Evolutionary conservation across 2,888 invertebrate species (phyloP).

Genomic region (Diadegma fenestrale): DNA sequence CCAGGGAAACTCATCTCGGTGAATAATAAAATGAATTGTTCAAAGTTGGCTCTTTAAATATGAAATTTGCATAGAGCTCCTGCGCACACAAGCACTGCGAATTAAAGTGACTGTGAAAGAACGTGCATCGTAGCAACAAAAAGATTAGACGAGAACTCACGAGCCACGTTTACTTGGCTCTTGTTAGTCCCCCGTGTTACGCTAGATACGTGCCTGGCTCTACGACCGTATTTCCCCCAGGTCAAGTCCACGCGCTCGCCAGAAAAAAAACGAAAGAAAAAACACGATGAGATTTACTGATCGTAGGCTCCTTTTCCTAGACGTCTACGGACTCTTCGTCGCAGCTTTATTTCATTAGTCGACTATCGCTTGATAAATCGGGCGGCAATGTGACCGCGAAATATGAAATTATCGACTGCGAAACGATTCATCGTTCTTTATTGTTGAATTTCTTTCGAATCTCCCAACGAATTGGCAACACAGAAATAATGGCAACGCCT

Average conservation of each 20-base stretch:
- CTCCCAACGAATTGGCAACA: too few relatives aligned
- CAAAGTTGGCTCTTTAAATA: neutral
- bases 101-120: neutral
- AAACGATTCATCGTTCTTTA: neutral
- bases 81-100: neutral
- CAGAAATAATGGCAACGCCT: too few relatives aligned
- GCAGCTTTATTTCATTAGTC: constrained; percentile 59
- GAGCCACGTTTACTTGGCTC: constrained; percentile 24
- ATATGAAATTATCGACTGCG: neutral
- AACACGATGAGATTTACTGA: constrained; percentile 28
- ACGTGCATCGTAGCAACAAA: neutral
- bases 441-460: too few relatives aligned
- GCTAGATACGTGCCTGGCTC: constrained; percentile 49
- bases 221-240: constrained; percentile 39
- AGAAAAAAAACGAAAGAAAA: neutral
- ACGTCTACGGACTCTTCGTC: constrained; percentile 24
- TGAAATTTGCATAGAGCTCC: neutral
- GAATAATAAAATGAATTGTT: neutral
- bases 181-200: constrained; percentile 22
- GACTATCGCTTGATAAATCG: constrained; percentile 32
- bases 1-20: neutral
- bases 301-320: constrained; percentile 33
- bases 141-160: constrained; percentile 22
- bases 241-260: constrained; percentile 53
- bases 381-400: neutral